Evolutionary conservation across 37 sponge, comb jelly and placozoan genomes (phyloP).

Genomic region (Oopsacas minuta): DNA sequence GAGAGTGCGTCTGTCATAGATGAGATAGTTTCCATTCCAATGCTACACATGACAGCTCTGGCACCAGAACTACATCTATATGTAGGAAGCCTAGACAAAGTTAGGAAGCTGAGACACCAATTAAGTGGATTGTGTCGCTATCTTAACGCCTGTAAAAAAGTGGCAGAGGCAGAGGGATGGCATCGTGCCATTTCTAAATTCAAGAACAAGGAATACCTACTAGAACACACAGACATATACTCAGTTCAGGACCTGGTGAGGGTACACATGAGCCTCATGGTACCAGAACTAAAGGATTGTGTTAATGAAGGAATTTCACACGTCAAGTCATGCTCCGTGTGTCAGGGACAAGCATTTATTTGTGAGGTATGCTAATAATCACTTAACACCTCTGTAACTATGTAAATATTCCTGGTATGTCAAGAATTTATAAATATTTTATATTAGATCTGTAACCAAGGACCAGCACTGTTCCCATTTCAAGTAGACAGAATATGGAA

Average conservation of each 20-base stretch:
- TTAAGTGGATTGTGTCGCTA: neutral
- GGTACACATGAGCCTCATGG: conserved; percentile 7
- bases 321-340: neutral
- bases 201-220: neutral
- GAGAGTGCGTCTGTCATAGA: neutral
- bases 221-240: conserved; percentile 14
- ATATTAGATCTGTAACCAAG: neutral
- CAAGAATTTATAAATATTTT: neutral
- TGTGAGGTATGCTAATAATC: neutral
- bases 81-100: neutral
- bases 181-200: neutral
- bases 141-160: neutral
- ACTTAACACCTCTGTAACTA: neutral
- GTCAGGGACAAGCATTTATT: neutral
- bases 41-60: neutral
- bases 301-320: neutral
- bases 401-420: neutral
- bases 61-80: neutral
- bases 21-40: neutral
- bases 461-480: conserved; percentile 4
- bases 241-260: conserved; percentile 11
- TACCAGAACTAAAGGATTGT: neutral
- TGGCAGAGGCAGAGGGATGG: neutral
- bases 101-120: neutral
- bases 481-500: neutral